phyloP scores from a whole-genome alignment of 2,888 invertebrate genomes.

The Tetheella fluctuosa region DNA sequence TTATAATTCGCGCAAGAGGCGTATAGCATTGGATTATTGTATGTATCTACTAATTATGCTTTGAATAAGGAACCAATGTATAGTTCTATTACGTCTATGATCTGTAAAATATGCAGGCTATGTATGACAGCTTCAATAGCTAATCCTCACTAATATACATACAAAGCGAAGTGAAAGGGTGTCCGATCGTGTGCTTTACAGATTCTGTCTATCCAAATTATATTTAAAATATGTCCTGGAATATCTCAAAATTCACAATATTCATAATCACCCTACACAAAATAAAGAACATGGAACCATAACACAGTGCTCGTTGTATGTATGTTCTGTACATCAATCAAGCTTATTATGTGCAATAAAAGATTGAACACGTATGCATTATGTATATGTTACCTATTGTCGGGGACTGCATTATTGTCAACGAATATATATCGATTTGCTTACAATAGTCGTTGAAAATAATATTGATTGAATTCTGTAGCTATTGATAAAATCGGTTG shows the following conservation, averaged over 20 bases:
- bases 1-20: no score
- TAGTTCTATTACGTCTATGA: no score
- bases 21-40: no score
- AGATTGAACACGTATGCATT: conserved; percentile 54
- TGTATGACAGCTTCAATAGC: no score
- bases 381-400: conserved; percentile 47
- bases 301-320: conserved; percentile 7
- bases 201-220: no score
- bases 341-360: conserved; percentile 35
- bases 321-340: conserved; percentile 27
- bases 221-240: no score
- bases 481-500: background rate
- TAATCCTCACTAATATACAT: no score
- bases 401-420: conserved; percentile 17
- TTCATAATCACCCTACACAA: conserved; percentile 25
- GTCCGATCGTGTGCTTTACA: no score
- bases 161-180: no score
- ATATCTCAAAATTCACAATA: conserved; percentile 11
- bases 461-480: conserved; percentile 9
- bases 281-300: conserved; percentile 22
- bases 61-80: no score
- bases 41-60: no score
- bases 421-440: conserved; percentile 58
- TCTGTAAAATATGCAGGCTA: no score
- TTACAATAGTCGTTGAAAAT: conserved; percentile 54